Conservation (phyloP, 2,797 vertebrate genomes). For the Forpus xanthops region DNA sequence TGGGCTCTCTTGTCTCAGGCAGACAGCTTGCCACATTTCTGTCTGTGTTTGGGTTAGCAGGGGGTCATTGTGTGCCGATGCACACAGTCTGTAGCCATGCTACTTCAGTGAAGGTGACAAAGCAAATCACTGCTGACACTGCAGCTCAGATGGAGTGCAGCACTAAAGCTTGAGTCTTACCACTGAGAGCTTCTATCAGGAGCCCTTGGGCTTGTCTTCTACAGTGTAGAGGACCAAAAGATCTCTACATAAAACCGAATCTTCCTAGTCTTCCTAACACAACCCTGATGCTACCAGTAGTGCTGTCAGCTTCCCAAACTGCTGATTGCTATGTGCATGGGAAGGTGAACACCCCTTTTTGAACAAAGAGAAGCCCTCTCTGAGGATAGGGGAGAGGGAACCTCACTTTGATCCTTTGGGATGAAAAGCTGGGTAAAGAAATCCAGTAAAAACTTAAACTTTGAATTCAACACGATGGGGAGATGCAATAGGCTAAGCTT, state of each 20-base stretch:
- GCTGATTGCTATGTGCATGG: not conserved
- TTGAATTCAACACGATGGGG: not conserved
- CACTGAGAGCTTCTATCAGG: not conserved
- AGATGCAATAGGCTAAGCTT: not conserved
- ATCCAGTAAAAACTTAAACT: not conserved
- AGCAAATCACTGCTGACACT: not conserved
- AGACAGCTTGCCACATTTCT: not conserved
- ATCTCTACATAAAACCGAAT: not conserved
- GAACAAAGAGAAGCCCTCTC: not conserved
- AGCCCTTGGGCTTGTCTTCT: not conserved
- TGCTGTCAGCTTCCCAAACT: not conserved
- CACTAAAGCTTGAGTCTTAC: not conserved
- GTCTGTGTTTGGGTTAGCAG: not conserved
- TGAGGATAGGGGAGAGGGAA: not conserved
- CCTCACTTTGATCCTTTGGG: not conserved
- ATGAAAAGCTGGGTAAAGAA: not conserved
- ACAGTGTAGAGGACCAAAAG: not conserved
- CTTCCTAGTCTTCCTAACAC: not conserved
- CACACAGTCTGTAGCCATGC: not conserved
- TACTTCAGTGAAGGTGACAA: not conserved
- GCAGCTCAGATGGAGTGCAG: not conserved
- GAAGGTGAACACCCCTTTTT: not conserved
- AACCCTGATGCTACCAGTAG: not conserved
- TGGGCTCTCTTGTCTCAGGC: not conserved
- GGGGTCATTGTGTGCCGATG: fast-evolving